Evolutionary conservation across 2,888 invertebrate species (phyloP).

Genomic region (Andrena haemorrhoa): DNA sequence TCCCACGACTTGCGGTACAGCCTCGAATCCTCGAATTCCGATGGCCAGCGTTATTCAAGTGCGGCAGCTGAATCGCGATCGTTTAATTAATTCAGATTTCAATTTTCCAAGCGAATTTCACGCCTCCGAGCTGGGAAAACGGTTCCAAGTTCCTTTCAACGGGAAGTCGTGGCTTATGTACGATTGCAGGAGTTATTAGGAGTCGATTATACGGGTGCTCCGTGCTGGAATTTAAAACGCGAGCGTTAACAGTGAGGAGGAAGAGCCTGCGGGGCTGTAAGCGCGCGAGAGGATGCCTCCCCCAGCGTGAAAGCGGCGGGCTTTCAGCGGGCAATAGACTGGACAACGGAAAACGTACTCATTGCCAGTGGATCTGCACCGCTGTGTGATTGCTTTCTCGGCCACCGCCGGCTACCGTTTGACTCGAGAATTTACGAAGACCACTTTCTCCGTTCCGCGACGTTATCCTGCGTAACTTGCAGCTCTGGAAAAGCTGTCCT

Average conservation of each 20-base stretch:
- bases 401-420: constrained; percentile 50
- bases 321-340: constrained; percentile 52
- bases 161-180: too few species aligned
- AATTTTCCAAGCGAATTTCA: too few species aligned
- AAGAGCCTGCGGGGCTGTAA: constrained; percentile 19
- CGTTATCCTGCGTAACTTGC: constrained; percentile 29
- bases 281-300: constrained; percentile 7
- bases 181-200: too few species aligned
- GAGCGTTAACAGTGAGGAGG: constrained; percentile 48
- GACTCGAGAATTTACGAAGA: constrained; percentile 57
- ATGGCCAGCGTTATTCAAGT: too few species aligned
- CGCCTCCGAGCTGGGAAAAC: too few species aligned
- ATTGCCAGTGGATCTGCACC: constrained; percentile 47
- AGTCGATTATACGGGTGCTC: too few species aligned
- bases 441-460: constrained; percentile 63
- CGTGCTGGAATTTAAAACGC: neutral
- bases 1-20: constrained; percentile 49
- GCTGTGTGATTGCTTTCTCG: constrained; percentile 63
- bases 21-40: neutral
- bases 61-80: too few species aligned
- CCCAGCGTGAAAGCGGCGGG: constrained; percentile 46
- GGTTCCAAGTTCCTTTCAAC: too few species aligned
- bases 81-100: too few species aligned
- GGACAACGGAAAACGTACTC: constrained; percentile 60
- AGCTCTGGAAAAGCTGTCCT: constrained; percentile 12